A percentile compares a stretch with the other conserved stretches of the same genome.
These are phyloP conservation scores for Agelas oroides DNA, from an alignment of 37 sponge, comb jelly and placozoan species.

Conservation along the genomic window DNA sequence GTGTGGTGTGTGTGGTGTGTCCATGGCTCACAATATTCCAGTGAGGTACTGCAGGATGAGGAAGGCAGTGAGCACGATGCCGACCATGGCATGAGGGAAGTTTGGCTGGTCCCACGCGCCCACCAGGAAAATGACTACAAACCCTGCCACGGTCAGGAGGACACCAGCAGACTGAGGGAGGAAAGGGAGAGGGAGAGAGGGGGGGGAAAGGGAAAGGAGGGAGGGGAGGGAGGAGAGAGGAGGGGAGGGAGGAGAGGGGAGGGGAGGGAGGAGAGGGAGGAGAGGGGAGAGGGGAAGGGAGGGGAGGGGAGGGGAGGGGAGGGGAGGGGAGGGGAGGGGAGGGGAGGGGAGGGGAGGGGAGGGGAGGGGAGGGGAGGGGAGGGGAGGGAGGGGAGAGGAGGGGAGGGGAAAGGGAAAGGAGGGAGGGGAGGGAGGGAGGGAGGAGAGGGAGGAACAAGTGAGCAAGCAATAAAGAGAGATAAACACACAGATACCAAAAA, in stretches of 20 bases:
- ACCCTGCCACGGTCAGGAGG: slow-evolving; percentile 63
- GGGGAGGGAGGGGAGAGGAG: too few species aligned
- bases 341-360: too few species aligned
- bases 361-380: too few species aligned
- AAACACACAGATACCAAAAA: too few species aligned
- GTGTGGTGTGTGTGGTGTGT: too few species aligned
- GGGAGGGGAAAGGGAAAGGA: too few species aligned
- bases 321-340: too few species aligned
- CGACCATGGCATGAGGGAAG: slow-evolving; percentile 80
- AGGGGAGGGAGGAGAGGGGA: neutral
- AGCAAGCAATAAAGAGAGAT: too few species aligned
- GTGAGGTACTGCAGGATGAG: slow-evolving; percentile 73
- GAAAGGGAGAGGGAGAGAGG: neutral
- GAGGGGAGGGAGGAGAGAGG: neutral
- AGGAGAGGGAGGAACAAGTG: too few species aligned
- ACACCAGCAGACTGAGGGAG: slow-evolving; percentile 54
- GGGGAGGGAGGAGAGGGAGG: neutral
- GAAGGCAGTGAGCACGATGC: slow-evolving; percentile 61
- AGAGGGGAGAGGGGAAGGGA: neutral
- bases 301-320: neutral
- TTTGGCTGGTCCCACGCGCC: slow-evolving; percentile 43
- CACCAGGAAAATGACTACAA: slow-evolving; percentile 72
- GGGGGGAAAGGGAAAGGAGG: too few species aligned
- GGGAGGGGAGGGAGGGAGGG: too few species aligned
- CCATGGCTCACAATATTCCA: slow-evolving; percentile 79